Percentiles rank a stretch among this genome's conserved stretches.
phyloP scores from a whole-genome alignment of 2,797 vertebrate species.

The Emydoidea blandingii region DNA sequence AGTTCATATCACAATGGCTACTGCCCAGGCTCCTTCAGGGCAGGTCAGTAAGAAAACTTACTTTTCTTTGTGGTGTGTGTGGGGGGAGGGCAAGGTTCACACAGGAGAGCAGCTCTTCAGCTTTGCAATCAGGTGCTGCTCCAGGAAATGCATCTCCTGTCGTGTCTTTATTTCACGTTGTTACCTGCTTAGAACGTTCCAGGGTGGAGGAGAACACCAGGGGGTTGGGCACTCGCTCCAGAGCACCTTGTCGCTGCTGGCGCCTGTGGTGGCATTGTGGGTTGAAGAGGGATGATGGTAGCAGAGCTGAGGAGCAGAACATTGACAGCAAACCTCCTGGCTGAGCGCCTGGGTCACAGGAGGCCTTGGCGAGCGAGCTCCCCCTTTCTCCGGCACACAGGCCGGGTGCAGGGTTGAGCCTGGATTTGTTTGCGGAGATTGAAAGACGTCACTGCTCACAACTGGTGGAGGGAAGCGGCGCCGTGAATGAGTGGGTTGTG shows the following conservation, averaged over 20 bases:
- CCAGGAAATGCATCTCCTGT: neutral
- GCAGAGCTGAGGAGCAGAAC: accelerated
- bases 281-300: no score
- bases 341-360: neutral
- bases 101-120: neutral
- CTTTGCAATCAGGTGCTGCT: accelerated
- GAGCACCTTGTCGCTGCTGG: neutral
- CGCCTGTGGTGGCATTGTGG: no score
- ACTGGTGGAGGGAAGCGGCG: accelerated
- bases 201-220: neutral
- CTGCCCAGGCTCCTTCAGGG: neutral
- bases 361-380: no score
- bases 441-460: neutral
- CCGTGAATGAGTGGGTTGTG: conserved; percentile 32
- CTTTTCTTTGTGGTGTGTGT: no score
- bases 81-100: neutral
- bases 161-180: neutral
- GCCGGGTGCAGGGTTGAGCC: neutral
- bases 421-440: accelerated
- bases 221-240: neutral
- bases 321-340: neutral
- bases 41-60: neutral
- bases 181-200: accelerated
- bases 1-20: neutral
- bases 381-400: neutral